Base-by-base conservation (phyloP, 2,888 invertebrate species). In the Lycophotia porphyrea region DNA sequence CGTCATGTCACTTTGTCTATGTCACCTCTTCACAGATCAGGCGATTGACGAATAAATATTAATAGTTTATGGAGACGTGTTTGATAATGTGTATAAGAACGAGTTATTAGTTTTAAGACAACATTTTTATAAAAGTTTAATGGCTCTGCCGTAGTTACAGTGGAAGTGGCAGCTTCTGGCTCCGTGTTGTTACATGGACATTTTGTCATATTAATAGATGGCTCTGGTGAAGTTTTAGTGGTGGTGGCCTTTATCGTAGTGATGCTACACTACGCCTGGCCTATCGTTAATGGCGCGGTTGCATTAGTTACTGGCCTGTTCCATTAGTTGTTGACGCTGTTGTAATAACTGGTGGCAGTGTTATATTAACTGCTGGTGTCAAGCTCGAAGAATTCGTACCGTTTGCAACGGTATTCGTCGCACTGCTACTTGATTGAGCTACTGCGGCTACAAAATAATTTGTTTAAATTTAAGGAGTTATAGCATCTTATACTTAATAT, bases 271-370 rank as follows among this genome's bases (percentile, higher is more conserved):
- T 27, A 55, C n/a, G 4, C 13, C 13, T 27, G 15, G n/a, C 49
- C 24, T 4, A 4, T 34, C 44, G 7, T 36, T 36, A 36, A 36
- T 34, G 2, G 34, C n/a, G n/a, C n/a, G n/a, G n/a, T n/a, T n/a
- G 1, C 1, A 11, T 9, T 36, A 3, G 11, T 5, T n/a, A 0
- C 3, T 2, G 2, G 1, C 9, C 0, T 27, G 18, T 39, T 3
- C 13, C 36, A 21, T 21, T 65, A 2, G 27, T 3, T 7, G 15
- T 5, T 18, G 21, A 9, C 4, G 18, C 5, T n/a, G 34, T 24
- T 1, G 47, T 5, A 34, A 8, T 34, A 24, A 13, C 13, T 1
- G 24, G 0, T 49, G 5, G 24, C 9, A 2, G 3, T 49, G 24
- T 8, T n/a, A 7, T 7, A 49, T 2, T 66, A n/a, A n/a, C n/a